These are phyloP conservation scores for Etheostoma spectabile DNA, from an alignment of 2,113 vertebrate species.

Conservation along the genomic window DNA sequence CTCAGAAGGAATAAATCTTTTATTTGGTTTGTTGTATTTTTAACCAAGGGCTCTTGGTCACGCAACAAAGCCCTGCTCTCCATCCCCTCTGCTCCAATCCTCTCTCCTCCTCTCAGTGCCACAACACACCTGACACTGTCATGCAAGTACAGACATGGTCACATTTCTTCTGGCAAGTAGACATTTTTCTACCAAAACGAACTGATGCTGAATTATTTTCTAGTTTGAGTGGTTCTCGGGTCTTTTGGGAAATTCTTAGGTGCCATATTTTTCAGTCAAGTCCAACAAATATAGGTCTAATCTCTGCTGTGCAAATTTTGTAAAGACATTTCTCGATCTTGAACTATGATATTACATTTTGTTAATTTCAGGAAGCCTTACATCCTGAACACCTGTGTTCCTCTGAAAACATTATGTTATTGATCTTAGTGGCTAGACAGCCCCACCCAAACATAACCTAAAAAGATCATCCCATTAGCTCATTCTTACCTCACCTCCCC, in stretches of 20 bases:
- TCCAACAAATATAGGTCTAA: neutral
- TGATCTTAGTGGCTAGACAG: slow-evolving; percentile 40
- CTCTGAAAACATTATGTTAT: slow-evolving; percentile 31
- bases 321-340: neutral
- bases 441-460: slow-evolving; percentile 56
- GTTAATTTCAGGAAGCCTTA: slow-evolving; percentile 12
- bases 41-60: slow-evolving; percentile 83
- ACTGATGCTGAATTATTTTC: neutral
- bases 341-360: neutral
- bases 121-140: slow-evolving; percentile 43
- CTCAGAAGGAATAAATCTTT: slow-evolving; percentile 89
- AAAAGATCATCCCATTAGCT: slow-evolving; percentile 70
- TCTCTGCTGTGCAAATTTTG: neutral
- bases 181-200: slow-evolving; percentile 7
- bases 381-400: slow-evolving; percentile 28
- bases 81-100: slow-evolving; percentile 42
- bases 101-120: slow-evolving; percentile 24
- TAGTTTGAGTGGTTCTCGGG: neutral
- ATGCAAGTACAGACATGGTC: slow-evolving; percentile 43
- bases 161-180: slow-evolving; percentile 22
- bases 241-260: neutral
- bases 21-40: slow-evolving; percentile 86
- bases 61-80: slow-evolving; percentile 70
- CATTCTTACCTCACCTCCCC: slow-evolving; percentile 73
- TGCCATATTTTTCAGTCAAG: neutral